A percentile compares a stretch with the other conserved stretches of the same genome.
These are phyloP conservation scores for Tipula confusa DNA, from an alignment of 2,888 invertebrate species.

Conservation along the genomic window DNA sequence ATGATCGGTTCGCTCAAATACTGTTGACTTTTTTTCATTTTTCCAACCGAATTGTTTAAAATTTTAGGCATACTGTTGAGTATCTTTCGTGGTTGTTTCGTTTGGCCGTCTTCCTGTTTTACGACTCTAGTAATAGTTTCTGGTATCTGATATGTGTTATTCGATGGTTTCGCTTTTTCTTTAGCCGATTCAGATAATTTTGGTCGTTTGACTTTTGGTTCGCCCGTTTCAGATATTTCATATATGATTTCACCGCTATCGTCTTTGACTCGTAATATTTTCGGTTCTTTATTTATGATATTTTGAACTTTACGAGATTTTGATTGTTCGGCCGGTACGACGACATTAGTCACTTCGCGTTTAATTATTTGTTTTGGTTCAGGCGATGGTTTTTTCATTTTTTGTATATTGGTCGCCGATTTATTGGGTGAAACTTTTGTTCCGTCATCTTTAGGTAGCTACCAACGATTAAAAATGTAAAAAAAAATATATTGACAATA, in stretches of 20 bases:
- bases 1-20: constrained; percentile 43
- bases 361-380: constrained; percentile 28
- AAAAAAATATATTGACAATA: background rate
- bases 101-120: background rate
- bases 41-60: constrained; percentile 34
- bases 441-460: background rate
- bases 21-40: background rate
- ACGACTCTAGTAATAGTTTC: background rate
- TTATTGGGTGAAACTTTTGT: too few species aligned
- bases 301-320: background rate
- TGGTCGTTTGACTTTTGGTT: background rate
- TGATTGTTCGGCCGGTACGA: constrained; percentile 33
- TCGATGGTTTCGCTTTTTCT: background rate
- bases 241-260: background rate
- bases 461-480: background rate
- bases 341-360: constrained; percentile 32
- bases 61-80: constrained; percentile 40
- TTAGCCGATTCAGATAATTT: background rate
- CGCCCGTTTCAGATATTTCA: background rate
- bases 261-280: background rate
- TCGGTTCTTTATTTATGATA: background rate
- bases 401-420: too few species aligned
- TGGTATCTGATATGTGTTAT: background rate
- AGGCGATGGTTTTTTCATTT: constrained; percentile 32
- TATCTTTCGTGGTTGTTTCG: background rate